A percentile compares a stretch with the other conserved stretches of the same genome.
These are phyloP conservation scores for Sympetrum striolatum DNA, from an alignment of 2,888 invertebrate species.

Conservation along the genomic window DNA sequence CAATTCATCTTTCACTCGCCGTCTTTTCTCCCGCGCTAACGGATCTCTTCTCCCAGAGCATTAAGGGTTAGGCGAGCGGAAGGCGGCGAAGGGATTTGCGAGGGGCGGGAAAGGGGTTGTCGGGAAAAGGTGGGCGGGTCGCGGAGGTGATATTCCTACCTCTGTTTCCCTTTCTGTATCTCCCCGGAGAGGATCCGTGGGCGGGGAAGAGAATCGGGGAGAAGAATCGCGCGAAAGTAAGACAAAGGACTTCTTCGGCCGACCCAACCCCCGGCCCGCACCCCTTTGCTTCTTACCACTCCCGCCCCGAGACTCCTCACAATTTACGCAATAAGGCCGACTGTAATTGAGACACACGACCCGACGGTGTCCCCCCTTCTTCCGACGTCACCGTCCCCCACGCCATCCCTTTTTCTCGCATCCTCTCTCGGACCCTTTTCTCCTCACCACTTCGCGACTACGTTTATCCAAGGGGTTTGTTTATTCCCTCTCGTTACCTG, in stretches of 20 bases:
- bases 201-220: not conserved
- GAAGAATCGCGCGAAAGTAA: not conserved
- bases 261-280: not conserved
- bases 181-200: not conserved
- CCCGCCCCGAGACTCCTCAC: constrained; percentile 3
- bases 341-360: constrained; percentile 42
- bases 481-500: not conserved
- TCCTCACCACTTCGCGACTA: not conserved
- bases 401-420: not conserved
- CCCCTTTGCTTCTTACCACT: not conserved
- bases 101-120: not conserved
- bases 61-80: not conserved
- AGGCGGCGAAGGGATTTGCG: not conserved
- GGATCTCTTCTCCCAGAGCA: not conserved
- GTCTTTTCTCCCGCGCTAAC: not conserved
- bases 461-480: not conserved
- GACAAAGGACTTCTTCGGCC: constrained; percentile 28
- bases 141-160: not conserved
- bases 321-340: constrained; percentile 43
- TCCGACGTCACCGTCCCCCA: not conserved
- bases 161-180: not conserved
- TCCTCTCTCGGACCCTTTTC: not conserved
- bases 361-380: constrained; percentile 6
- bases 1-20: not conserved
- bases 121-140: not conserved